Evolutionary conservation across 2,888 invertebrate genomes (phyloP), one percentile per base, ranked within the genome.

Genomic region (Blastobasis adustella): DNA sequence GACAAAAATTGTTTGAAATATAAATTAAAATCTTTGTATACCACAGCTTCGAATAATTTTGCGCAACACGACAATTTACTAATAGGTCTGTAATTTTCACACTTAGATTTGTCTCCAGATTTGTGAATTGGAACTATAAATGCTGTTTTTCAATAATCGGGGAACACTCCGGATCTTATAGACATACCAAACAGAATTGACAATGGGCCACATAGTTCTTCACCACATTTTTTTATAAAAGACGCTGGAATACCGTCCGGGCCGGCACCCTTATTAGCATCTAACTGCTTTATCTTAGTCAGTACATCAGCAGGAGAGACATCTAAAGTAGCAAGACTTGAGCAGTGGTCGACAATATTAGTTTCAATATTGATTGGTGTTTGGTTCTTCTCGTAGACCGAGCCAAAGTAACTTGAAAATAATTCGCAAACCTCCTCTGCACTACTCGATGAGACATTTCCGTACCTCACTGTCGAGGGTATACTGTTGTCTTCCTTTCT

Each of bases 321-420:
- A 23, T 23, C 23, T 23, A 23, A 2, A 23, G 23, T 23, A 23
- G 23, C 23, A 23, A 23, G 23, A 23, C 2, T 23, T 23, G 23
- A 23, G 23, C 23, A 23, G 23, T 23, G 23, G 1, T 23, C 3
- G 23, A 2, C 3, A 23, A 23, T 23, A 23, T 23, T 2, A 2
- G 23, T 23, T 23, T 23, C 23, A 23, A 23, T 23, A 23, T 23
- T 23, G 23, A 23, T 23, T 79, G 9, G 61, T 63, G 53, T 79
- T 79, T 58, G 51, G 62, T 63, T 36, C 9, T 6, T 37, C 5
- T 47, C 38, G 38, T 6, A 38, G 38, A 51, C 53, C 5, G 55
- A 53, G 4, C 53, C 49, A 49, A 54, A 57, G 37, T 46, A 57
- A n/a, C 41, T n/a, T 0, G 57, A 57, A 45, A 57, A 57, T 1